A percentile compares a stretch with the other conserved stretches of the same genome.
These are phyloP conservation scores for Exephanes ischioxanthus DNA, from an alignment of 2,888 invertebrate species.

Conservation along the genomic window DNA sequence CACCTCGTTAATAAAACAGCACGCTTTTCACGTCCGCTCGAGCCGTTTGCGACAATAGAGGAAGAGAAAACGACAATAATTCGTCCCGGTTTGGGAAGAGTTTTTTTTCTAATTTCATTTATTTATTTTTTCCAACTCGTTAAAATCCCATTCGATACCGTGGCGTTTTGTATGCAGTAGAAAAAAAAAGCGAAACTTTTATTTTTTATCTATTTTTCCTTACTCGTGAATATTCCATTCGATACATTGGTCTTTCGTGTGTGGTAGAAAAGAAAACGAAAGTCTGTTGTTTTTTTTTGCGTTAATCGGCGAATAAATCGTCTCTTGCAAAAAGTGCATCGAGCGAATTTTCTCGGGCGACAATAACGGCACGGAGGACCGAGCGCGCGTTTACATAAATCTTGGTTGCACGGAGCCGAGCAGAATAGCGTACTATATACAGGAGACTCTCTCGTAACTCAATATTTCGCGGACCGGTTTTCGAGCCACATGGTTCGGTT, in stretches of 20 bases:
- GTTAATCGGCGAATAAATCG: not conserved
- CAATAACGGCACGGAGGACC: not conserved
- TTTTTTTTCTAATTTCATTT: not conserved
- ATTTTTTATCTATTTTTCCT: not conserved
- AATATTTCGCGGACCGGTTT: slow-evolving; percentile 81
- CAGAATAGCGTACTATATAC: slow-evolving; percentile 27
- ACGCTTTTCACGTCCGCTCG: not conserved
- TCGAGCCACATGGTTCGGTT: slow-evolving; percentile 79
- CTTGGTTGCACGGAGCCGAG: slow-evolving; percentile 33
- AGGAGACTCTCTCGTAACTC: slow-evolving; percentile 72
- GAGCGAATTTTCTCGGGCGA: not conserved
- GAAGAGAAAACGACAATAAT: not conserved
- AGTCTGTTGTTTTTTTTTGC: not conserved
- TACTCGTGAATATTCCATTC: not conserved
- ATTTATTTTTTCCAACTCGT: not conserved
- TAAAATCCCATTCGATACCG: not conserved
- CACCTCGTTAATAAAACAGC: slow-evolving; percentile 27
- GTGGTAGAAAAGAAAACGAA: too few relatives aligned
- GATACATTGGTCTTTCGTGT: too few relatives aligned
- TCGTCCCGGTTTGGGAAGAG: not conserved
- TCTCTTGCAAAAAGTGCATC: slow-evolving; percentile 8
- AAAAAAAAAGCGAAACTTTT: not conserved
- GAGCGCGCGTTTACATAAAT: slow-evolving; percentile 41
- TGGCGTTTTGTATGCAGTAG: not conserved
- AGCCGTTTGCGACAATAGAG: not conserved